Evolutionary conservation across 2,888 invertebrate genomes (phyloP).

Genomic region (Glyphotaelius pellucidus): DNA sequence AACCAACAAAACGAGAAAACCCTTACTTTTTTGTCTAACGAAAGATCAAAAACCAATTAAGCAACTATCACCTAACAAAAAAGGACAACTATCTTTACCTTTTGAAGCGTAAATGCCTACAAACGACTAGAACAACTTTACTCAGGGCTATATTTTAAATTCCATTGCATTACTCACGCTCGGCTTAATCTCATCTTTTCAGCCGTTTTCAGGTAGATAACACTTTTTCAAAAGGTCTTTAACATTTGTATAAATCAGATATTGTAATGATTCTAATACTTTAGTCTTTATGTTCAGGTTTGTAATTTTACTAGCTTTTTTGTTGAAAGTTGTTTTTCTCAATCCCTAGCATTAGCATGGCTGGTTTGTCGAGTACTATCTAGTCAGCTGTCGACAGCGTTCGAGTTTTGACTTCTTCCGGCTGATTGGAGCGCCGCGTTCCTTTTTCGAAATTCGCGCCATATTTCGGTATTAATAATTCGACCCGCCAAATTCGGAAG

Average conservation of each 20-base stretch:
- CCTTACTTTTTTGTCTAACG: conserved; percentile 26
- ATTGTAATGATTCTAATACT: neutral
- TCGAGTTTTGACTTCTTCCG: conserved; percentile 59
- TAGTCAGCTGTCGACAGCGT: conserved; percentile 63
- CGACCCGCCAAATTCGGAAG: conserved; percentile 36
- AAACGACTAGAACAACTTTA: neutral
- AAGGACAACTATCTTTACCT: neutral
- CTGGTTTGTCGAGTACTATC: conserved; percentile 57
- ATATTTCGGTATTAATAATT: conserved; percentile 8
- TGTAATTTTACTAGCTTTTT: neutral
- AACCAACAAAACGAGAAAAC: conserved; percentile 23
- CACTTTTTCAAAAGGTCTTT: neutral
- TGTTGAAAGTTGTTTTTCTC: neutral
- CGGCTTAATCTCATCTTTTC: conserved; percentile 7
- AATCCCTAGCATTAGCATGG: conserved; percentile 28
- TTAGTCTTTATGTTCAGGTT: neutral
- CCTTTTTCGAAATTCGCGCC: conserved; percentile 51
- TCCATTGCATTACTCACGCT: conserved; percentile 12
- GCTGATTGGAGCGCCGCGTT: conserved; percentile 42
- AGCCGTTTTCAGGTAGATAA: neutral
- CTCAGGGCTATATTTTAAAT: neutral
- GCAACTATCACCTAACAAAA: neutral
- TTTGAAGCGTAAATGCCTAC: no score
- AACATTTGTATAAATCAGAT: neutral
- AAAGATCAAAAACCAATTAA: neutral